Percentiles rank a stretch among this genome's conserved stretches.
phyloP scores from a whole-genome alignment of 2,113 vertebrate species.

The Hipposideros armiger region DNA sequence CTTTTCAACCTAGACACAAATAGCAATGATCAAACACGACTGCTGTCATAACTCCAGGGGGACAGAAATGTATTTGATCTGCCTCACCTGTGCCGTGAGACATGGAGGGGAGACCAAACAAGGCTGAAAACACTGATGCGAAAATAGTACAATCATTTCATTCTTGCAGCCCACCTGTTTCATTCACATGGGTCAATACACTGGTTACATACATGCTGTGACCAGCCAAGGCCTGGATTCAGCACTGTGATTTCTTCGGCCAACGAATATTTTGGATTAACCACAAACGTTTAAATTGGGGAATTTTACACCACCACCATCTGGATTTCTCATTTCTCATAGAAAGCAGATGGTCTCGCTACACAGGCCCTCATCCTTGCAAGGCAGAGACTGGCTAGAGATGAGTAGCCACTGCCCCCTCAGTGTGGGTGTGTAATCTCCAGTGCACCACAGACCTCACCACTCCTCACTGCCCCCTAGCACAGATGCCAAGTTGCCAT shows the following conservation, averaged over 20 bases:
- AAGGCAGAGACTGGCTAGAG: background rate
- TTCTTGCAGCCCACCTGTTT: background rate
- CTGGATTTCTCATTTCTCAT: background rate
- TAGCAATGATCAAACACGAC: rapidly evolving
- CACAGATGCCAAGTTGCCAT: background rate
- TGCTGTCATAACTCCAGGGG: rapidly evolving
- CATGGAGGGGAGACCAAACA: rapidly evolving
- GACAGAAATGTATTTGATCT: background rate
- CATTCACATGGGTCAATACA: rapidly evolving
- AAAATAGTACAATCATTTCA: too few species aligned
- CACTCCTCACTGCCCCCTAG: background rate
- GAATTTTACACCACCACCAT: background rate
- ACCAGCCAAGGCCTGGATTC: background rate
- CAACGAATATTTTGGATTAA: background rate
- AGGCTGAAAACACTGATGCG: background rate
- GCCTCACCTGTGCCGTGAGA: background rate
- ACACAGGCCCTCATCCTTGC: rapidly evolving
- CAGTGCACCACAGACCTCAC: background rate
- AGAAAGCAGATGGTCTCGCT: background rate
- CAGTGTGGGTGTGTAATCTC: rapidly evolving
- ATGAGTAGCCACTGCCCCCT: background rate
- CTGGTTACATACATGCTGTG: rapidly evolving
- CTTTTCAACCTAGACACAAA: background rate
- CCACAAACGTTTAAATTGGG: background rate
- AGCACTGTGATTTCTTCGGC: background rate